A percentile compares a stretch with the other conserved stretches of the same genome.
phyloP scores from a whole-genome alignment of 2,797 vertebrate species.

The Acrocephalus scirpaceus region DNA sequence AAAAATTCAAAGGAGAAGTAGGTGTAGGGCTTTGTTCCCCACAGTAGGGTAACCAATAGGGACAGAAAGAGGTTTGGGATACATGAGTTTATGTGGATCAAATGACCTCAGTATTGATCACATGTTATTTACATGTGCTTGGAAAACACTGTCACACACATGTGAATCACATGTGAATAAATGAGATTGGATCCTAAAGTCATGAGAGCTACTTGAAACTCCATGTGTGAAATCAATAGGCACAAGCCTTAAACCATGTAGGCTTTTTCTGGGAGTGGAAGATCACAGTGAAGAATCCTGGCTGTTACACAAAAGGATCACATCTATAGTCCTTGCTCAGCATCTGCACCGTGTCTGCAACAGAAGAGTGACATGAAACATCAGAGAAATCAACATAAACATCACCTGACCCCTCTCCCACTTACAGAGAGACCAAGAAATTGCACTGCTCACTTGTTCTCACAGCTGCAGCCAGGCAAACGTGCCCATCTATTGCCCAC shows the following conservation, averaged over 20 bases:
- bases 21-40: not conserved
- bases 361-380: not conserved
- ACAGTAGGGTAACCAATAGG: not conserved
- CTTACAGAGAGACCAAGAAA: not conserved
- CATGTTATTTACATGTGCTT: constrained; percentile 17
- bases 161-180: constrained; percentile 29
- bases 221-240: not conserved
- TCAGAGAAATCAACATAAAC: not conserved
- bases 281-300: not conserved
- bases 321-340: not conserved
- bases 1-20: not conserved
- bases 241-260: not conserved
- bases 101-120: constrained; percentile 2
- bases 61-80: constrained; percentile 21
- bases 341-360: accelerated
- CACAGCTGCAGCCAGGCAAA: not conserved
- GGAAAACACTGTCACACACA: not conserved
- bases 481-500: not conserved
- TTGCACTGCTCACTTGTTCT: not conserved
- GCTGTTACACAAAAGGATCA: not conserved
- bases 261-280: not conserved
- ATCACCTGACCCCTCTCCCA: not conserved
- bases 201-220: constrained; percentile 40
- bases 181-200: constrained; percentile 12
- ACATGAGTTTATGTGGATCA: not conserved